A percentile compares a stretch with the other conserved stretches of the same genome.
phyloP scores from a whole-genome alignment of 1,140 invertebrate genomes.

The Lethrus apterus region DNA sequence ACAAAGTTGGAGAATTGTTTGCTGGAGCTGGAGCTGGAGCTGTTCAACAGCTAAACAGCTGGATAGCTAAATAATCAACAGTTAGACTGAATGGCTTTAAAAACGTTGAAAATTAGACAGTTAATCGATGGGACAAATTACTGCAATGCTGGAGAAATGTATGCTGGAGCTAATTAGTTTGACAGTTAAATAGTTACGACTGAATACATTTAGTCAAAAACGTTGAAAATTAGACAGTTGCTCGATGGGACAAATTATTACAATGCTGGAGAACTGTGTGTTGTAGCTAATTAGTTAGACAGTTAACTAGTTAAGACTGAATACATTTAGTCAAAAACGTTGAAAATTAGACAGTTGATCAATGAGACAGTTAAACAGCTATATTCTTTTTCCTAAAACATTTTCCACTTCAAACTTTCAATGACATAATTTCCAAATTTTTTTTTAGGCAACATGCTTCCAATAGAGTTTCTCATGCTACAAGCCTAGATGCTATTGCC shows the following conservation, averaged over 20 bases:
- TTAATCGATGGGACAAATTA: too few relatives aligned
- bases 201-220: neutral
- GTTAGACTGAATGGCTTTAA: neutral
- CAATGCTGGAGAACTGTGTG: too few relatives aligned
- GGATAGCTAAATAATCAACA: neutral
- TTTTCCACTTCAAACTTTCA: neutral
- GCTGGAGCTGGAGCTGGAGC: too few relatives aligned
- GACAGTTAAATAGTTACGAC: neutral
- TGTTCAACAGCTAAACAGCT: too few relatives aligned
- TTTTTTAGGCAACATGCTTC: conserved; percentile 27
- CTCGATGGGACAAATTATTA: too few relatives aligned
- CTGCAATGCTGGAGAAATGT: too few relatives aligned
- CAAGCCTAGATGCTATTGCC: conserved; percentile 50
- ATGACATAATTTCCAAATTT: neutral
- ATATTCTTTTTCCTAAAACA: neutral
- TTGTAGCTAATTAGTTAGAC: too few relatives aligned
- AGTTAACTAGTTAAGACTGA: neutral
- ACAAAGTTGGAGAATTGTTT: too few relatives aligned
- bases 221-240: neutral
- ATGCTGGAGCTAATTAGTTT: too few relatives aligned
- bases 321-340: neutral
- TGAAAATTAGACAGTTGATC: neutral
- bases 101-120: neutral
- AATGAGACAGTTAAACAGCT: neutral
- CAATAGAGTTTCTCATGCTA: conserved; percentile 44